These are phyloP conservation scores for Chloroceryle amazona DNA, from an alignment of 2,797 vertebrate genomes.

Conservation along the genomic window DNA sequence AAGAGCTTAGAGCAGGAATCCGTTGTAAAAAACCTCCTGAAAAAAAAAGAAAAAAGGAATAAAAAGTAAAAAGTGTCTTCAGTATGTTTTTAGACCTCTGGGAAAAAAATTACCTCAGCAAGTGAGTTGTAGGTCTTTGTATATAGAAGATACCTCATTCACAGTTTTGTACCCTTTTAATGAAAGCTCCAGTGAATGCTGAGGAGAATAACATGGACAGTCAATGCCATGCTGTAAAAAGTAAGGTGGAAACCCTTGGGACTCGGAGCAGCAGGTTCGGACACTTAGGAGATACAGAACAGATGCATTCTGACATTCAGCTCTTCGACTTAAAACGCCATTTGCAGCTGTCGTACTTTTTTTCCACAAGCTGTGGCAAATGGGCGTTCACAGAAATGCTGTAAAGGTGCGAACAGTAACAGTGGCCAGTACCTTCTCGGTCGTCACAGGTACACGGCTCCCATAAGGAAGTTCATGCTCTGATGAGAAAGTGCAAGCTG, in stretches of 20 bases:
- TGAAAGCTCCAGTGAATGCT: neutral
- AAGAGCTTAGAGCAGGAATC: neutral
- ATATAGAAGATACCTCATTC: neutral
- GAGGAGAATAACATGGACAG: neutral
- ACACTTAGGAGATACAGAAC: neutral
- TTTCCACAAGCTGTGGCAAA: neutral
- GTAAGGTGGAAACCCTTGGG: neutral
- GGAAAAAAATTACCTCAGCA: neutral
- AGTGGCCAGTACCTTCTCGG: neutral
- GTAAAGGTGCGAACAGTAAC: neutral
- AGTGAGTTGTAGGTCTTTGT: neutral
- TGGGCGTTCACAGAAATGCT: accelerated
- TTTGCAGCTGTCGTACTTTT: neutral
- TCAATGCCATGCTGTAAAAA: neutral
- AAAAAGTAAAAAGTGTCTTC: neutral
- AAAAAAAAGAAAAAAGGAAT: neutral
- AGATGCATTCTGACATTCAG: neutral
- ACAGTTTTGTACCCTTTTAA: neutral
- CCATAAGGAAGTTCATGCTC: neutral
- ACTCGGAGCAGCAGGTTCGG: neutral
- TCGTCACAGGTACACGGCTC: neutral
- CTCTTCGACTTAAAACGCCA: neutral
- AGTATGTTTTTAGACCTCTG: neutral
- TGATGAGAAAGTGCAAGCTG: neutral
- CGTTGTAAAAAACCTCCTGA: neutral